These are phyloP conservation scores for Monochamus saltuarius DNA, from an alignment of 1,140 invertebrate genomes.

Conservation along the genomic window DNA sequence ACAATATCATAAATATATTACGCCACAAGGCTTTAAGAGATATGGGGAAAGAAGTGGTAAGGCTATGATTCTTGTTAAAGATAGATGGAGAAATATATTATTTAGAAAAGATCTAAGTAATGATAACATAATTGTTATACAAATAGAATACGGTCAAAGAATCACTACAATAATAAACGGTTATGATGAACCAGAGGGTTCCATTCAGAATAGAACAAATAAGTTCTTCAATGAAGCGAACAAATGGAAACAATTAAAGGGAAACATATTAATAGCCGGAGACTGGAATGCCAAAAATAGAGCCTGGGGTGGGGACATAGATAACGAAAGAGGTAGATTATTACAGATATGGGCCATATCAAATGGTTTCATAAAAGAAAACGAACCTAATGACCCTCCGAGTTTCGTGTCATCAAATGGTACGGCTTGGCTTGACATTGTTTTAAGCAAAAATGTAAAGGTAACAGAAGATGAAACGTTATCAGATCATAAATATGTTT, in stretches of 20 bases:
- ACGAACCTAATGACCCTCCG: neutral
- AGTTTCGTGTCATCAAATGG: no score
- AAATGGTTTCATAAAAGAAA: neutral
- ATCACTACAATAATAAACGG: no score
- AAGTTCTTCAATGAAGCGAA: no score
- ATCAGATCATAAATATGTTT: slow-evolving; percentile 1
- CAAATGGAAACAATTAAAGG: no score
- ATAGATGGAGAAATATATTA: neutral
- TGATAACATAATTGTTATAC: no score
- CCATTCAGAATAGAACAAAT: no score
- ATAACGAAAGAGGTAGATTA: neutral
- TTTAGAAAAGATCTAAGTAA: no score
- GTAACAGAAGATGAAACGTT: neutral
- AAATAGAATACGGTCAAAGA: no score
- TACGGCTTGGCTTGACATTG: no score
- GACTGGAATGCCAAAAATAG: neutral
- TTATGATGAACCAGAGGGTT: no score
- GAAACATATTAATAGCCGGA: neutral
- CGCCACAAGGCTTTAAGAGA: no score
- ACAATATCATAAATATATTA: neutral
- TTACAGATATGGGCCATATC: neutral
- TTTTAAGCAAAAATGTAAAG: no score
- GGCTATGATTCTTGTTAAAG: neutral
- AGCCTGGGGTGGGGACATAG: neutral
- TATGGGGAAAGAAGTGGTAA: neutral